A percentile compares a stretch with the other conserved stretches of the same genome.
phyloP scores from a whole-genome alignment of 2,888 invertebrate genomes.

The Melanostoma mellinum region DNA sequence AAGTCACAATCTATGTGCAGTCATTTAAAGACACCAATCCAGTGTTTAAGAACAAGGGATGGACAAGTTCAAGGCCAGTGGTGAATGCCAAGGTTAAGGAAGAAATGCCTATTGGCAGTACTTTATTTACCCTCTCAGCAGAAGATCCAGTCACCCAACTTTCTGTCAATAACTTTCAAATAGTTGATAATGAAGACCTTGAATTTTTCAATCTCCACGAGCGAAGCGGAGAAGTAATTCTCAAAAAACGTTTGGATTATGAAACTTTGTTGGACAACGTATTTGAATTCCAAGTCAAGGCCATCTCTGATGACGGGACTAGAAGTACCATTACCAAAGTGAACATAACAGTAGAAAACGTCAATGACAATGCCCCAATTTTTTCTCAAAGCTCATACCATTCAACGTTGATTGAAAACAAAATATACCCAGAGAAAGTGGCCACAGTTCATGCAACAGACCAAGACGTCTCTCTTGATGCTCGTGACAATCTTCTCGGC shows the following conservation, averaged over 20 bases:
- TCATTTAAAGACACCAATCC: slow-evolving; percentile 90
- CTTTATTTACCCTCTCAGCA: slow-evolving; percentile 86
- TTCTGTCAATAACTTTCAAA: slow-evolving; percentile 85
- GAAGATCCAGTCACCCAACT: slow-evolving; percentile 88
- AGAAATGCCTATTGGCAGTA: slow-evolving; percentile 89
- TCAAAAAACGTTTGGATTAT: slow-evolving; percentile 89
- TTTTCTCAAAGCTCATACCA: slow-evolving; percentile 88
- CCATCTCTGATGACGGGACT: slow-evolving; percentile 80
- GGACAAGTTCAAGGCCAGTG: slow-evolving; percentile 87
- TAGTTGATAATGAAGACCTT: slow-evolving; percentile 83
- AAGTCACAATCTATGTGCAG: slow-evolving; percentile 90
- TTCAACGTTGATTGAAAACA: slow-evolving; percentile 88
- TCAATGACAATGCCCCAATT: slow-evolving; percentile 90
- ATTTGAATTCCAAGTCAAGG: slow-evolving; percentile 83
- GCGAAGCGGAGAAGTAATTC: slow-evolving; percentile 88
- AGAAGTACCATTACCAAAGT: slow-evolving; percentile 87
- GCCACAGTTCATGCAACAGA: slow-evolving; percentile 88
- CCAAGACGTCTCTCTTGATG: slow-evolving; percentile 85
- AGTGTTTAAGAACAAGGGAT: slow-evolving; percentile 87
- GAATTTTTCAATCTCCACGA: slow-evolving; percentile 85
- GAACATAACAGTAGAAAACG: slow-evolving; percentile 87
- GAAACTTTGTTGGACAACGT: slow-evolving; percentile 86
- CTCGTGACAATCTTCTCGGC: slow-evolving; percentile 84
- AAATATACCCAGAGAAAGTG: slow-evolving; percentile 86
- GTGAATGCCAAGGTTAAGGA: slow-evolving; percentile 88